Evolutionary conservation across 2,797 vertebrate species (phyloP), one percentile per base, ranked within the genome.

Genomic region (Astyanax mexicanus): DNA sequence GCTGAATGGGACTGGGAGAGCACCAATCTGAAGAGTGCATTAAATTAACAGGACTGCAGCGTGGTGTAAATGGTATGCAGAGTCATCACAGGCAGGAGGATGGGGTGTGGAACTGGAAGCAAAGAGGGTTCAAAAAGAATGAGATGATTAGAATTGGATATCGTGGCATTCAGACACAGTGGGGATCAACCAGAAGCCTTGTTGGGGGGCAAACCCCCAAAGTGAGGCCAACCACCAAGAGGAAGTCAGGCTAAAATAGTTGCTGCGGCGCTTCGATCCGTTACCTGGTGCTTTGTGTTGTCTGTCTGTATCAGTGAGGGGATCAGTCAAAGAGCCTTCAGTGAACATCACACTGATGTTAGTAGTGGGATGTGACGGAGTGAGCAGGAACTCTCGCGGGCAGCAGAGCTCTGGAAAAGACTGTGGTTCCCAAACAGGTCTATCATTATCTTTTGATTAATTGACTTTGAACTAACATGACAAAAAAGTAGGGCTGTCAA

Each of bases 251-350:
- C 23, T 74, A 25, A 62, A 47, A 54, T n/a, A 65, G 23, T 44
- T 65, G 4, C 25, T 17, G 25, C 8, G 42, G 21, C 27, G 12
- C 52, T 13, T 54, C 6, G 7, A 47, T 27, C 38, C n/a, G 65
- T 74, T 74, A 44, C 25, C 62, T 19, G n/a, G 11, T 65, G 60
- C 25, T 51, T 64, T 23, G 27, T 73, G 49, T 40, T 66, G 45
- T 35, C 29, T 38, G 10, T 6, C 17, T 55, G 40, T 23, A 7
- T 37, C 21, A 19, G 17, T 52, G 49, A 51, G 3, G 45, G 55
- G 1, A 8, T 19, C 7, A 25, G 12, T 19, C 44, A 61, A 47
- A 29, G 17, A 21, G 69, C n/a, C 44, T 71, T 45, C 17, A 58
- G 54, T 71, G 10, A 32, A 45, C 25, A 13, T 23, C 4, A 17